phyloP scores from a whole-genome alignment of 2,888 invertebrate genomes.

The Rotaria macrura region DNA sequence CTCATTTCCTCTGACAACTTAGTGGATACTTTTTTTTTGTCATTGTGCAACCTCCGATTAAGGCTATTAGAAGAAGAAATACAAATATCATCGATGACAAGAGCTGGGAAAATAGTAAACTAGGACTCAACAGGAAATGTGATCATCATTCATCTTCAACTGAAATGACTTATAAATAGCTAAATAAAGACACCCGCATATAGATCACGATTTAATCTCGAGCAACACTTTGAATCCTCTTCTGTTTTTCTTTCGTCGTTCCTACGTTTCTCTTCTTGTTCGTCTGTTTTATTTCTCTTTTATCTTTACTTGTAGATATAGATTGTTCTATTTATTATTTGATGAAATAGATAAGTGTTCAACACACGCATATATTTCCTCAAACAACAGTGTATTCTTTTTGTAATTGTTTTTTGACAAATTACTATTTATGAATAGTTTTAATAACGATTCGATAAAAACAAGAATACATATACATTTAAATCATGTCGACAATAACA shows the following conservation, averaged over 20 bases:
- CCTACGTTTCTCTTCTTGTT: not conserved
- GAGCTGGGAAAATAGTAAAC: too few relatives aligned
- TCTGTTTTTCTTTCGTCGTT: not conserved
- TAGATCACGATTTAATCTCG: not conserved
- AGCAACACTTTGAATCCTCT: not conserved
- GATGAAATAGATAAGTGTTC: not conserved
- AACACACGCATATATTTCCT: not conserved
- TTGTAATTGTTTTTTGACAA: not conserved
- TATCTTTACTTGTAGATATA: not conserved
- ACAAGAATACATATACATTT: too few relatives aligned
- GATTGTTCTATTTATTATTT: not conserved
- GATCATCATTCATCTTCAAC: not conserved
- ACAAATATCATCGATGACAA: too few relatives aligned
- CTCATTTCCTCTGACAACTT: not conserved
- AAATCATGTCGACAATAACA: not conserved
- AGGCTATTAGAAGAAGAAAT: not conserved
- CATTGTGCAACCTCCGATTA: not conserved
- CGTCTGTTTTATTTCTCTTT: not conserved
- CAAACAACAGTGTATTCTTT: not conserved
- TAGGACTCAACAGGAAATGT: not conserved
- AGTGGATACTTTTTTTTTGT: not conserved
- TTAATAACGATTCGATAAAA: too few relatives aligned
- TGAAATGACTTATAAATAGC: not conserved
- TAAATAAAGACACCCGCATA: not conserved
- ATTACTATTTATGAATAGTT: too few relatives aligned